Evolutionary conservation across 2,113 vertebrate species (phyloP).

Genomic region (Protobothrops flavoviridis): DNA sequence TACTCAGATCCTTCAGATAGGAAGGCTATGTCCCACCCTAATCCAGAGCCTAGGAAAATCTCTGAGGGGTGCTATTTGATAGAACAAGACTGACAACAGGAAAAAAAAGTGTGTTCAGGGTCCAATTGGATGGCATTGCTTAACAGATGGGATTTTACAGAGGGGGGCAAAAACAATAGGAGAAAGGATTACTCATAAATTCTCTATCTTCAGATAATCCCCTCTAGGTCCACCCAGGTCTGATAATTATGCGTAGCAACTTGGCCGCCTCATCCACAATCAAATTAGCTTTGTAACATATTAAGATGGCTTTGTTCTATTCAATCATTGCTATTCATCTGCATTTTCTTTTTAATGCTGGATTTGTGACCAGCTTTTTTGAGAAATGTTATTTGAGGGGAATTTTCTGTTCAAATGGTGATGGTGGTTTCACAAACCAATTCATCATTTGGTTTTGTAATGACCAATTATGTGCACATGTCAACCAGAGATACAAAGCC

Average conservation of each 20-base stretch:
- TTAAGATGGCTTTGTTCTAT: neutral
- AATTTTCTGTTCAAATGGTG: neutral
- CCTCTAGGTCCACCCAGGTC: neutral
- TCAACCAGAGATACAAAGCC: neutral
- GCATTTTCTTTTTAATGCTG: neutral
- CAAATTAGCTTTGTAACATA: neutral
- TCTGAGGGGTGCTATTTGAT: neutral
- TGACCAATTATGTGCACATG: neutral
- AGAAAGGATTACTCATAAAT: neutral
- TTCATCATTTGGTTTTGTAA: neutral
- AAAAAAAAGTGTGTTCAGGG: neutral
- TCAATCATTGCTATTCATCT: neutral
- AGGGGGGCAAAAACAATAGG: neutral
- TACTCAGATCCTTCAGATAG: neutral
- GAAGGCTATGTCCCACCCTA: neutral
- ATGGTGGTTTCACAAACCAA: neutral
- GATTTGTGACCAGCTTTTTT: neutral
- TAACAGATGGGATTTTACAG: neutral
- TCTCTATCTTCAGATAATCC: neutral
- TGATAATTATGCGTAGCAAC: neutral
- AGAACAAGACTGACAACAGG: neutral
- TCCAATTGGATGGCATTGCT: neutral
- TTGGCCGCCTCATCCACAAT: neutral
- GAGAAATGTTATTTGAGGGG: neutral
- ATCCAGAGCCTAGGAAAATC: neutral